Evolutionary conservation across 2,113 vertebrate species (phyloP), one percentile per base, ranked within the genome.

Genomic region (Archocentrus centrarchus): DNA sequence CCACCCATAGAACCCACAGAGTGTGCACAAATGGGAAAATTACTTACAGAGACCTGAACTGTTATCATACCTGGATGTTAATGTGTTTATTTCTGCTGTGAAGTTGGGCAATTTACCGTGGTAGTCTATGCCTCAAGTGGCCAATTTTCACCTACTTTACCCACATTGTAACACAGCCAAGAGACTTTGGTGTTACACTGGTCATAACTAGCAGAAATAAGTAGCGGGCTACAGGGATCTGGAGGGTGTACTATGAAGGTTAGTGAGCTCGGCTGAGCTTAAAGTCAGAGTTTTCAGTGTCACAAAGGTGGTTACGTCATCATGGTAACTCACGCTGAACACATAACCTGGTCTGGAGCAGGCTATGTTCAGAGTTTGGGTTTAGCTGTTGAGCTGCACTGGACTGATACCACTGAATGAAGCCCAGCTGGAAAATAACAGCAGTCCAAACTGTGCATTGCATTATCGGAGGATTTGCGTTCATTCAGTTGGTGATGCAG

Each of bases 111-210:
- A 27, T 68, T 68, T 47, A 47, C 13, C 13, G 11, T 27, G 39
- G 14, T 66, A 14, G 0, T 44, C n/a, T 66, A n/a, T 66, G 13
- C 14, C 39, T 68, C 39, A 68, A 6, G 63, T 68, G 1, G 22
- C 64, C 64, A 68, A 30, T 70, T 30, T 30, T 50, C 64, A 70
- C 15, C 64, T 70, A 70, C 22, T 70, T 66, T 20, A 70, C 9
- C 41, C 22, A 47, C 15, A 70, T 4, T 70, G 22, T 41, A 70
- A 50, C 64, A 7, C 24, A 5, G 2, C 15, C 41, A 50, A 30
- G 47, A 17, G 64, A 50, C 41, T 50, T 15, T 4, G 64, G 24
- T 50, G 24, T 70, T 70, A 17, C 41, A 70, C 15, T 50, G 2
- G 64, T 11, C 10, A 14, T 66, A 44, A 66, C 63, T 44, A 44